Percentiles rank a stretch among this genome's conserved stretches.
Conservation (phyloP, 2,113 vertebrate genomes). For the Verasper variegatus region DNA sequence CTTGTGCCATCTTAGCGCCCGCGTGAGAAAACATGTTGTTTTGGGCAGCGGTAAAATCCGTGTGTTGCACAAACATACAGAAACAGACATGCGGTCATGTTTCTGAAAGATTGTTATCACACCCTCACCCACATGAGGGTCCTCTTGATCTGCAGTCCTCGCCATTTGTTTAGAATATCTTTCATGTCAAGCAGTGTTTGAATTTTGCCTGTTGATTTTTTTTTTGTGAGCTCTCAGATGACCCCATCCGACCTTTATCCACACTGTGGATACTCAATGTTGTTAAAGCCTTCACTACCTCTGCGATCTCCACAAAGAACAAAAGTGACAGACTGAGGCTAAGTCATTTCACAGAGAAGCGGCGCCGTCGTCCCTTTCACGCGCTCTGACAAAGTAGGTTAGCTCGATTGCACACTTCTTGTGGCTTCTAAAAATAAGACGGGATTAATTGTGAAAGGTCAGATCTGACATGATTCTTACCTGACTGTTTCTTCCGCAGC, state of each 20-base stretch:
- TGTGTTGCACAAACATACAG: not conserved
- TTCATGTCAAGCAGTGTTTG: conserved; percentile 28
- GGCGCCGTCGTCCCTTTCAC: conserved; percentile 33
- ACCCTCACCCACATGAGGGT: conserved; percentile 29
- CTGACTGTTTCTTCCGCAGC: conserved; percentile 68
- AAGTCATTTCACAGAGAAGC: conserved; percentile 18
- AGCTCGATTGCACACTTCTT: conserved; percentile 59
- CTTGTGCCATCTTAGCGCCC: not conserved
- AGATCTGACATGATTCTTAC: conserved; percentile 79
- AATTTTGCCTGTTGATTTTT: conserved; percentile 22
- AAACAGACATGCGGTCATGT: conserved; percentile 27
- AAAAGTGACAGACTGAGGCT: conserved; percentile 6
- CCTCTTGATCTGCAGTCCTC: conserved; percentile 17
- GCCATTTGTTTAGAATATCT: conserved; percentile 49
- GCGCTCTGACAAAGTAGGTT: conserved; percentile 69
- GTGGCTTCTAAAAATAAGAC: conserved; percentile 79
- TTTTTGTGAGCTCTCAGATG: not conserved
- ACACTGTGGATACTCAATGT: not conserved
- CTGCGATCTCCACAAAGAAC: not conserved
- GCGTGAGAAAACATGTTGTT: no score
- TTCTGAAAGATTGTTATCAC: conserved; percentile 42
- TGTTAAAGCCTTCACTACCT: not conserved
- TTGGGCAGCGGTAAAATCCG: not conserved
- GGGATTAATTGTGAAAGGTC: conserved; percentile 83
- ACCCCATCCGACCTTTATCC: conserved; percentile 7